Evolutionary conservation across 2,113 vertebrate genomes (phyloP), one percentile per base, ranked within the genome.

Genomic region (Apaloderma vittatum): DNA sequence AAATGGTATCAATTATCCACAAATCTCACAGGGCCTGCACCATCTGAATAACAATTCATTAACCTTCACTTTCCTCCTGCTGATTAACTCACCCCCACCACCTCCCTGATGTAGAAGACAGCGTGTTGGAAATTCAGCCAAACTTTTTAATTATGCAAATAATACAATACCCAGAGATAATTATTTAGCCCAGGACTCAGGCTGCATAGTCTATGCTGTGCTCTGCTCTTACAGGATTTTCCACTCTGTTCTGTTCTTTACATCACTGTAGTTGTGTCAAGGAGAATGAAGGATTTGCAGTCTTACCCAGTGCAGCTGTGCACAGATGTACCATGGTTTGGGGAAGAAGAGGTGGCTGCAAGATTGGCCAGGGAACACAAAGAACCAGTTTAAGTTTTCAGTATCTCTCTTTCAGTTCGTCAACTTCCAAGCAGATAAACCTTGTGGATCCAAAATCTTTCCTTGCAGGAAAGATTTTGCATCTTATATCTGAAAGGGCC

Each of bases 1-100:
- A 97, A 98, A 97, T 98, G 97, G 93, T 96, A 95, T 96, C 98
- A 98, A 97, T 98, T 98, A 98, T 97, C 97, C 93, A 93, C 97
- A 97, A 98, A 74, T 89, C 83, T 97, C 97, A 52, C 81, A 95
- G 95, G 97, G 85, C 89, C 93, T 96, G 95, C 94, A 94, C 97
- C 97, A 95, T 96, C 97, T 92, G 96, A 98, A 98, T 97, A 97
- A 97, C 97, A 97, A 98, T 97, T 96, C 97, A 97, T 97, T 97
- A 98, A 97, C 97, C 89, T 97, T 98, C 96, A 97, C 88, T 97
- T 97, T 88, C 91, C 95, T 97, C 96, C 94, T 97, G 80, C 95
- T 97, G 97, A 97, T 98, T 97, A 97, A 95, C 88, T 96, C 37
- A 7, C 84, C 92, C 84, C 80, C 91, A 88, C 86, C 72, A 78